Percentiles rank a stretch among this genome's conserved stretches.
phyloP scores from a whole-genome alignment of 2,113 vertebrate genomes.

The Gallinago media region DNA sequence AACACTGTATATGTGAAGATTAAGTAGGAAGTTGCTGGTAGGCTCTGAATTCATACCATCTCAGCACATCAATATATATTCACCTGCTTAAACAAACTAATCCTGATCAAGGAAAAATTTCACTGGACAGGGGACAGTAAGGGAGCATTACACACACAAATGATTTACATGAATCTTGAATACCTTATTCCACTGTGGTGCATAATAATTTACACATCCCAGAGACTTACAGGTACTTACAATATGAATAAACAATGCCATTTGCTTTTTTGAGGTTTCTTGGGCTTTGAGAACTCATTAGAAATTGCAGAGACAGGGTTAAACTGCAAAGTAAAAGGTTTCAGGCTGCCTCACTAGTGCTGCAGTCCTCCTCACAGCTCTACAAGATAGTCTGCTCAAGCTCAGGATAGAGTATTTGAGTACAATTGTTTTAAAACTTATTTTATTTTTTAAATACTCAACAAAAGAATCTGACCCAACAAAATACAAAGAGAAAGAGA shows the following conservation, averaged over 20 bases:
- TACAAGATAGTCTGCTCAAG: background rate
- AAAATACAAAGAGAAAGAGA: background rate
- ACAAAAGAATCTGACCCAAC: background rate
- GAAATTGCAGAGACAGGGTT: background rate
- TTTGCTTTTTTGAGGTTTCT: background rate
- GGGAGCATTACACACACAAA: background rate
- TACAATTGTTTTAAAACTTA: background rate
- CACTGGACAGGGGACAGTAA: background rate
- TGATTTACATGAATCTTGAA: background rate
- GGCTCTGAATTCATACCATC: background rate
- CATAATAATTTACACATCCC: background rate
- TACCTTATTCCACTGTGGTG: background rate
- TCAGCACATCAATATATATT: accelerated
- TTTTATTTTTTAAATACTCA: background rate
- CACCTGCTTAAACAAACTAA: background rate
- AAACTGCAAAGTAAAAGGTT: background rate
- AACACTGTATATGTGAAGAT: background rate
- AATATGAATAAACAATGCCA: background rate
- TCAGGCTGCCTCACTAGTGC: background rate
- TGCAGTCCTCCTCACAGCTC: background rate
- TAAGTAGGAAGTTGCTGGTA: background rate
- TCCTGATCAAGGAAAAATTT: background rate
- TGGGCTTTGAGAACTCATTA: background rate
- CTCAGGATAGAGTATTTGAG: background rate
- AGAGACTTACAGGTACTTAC: background rate